A percentile compares a stretch with the other conserved stretches of the same genome.
phyloP scores from a whole-genome alignment of 2,797 vertebrate species.

The Urocyon cinereoargenteus region DNA sequence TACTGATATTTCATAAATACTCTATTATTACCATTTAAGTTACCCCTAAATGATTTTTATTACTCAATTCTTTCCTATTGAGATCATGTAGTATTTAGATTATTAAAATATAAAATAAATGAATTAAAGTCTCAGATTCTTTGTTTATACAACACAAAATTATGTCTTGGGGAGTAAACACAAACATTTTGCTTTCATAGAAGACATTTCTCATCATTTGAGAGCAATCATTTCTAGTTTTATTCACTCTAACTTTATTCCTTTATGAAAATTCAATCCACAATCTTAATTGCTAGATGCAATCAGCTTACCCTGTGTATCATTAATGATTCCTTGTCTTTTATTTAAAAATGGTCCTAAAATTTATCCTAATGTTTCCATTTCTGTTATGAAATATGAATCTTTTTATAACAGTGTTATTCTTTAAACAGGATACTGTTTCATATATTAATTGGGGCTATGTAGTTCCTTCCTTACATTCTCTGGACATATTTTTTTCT shows the following conservation, averaged over 20 bases:
- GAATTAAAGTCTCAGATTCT: background rate
- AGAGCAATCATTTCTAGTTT: background rate
- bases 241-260: background rate
- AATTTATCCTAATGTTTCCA: background rate
- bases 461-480: background rate
- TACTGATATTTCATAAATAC: background rate
- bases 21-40: background rate
- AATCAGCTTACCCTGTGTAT: background rate
- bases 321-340: background rate
- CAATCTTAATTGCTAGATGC: background rate
- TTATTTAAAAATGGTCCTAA: background rate
- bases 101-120: background rate
- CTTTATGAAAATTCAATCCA: background rate
- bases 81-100: background rate
- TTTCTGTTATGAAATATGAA: background rate
- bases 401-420: background rate
- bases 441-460: background rate
- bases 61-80: background rate
- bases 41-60: background rate
- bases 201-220: background rate
- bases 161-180: background rate
- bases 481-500: background rate
- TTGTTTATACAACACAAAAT: background rate
- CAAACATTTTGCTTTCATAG: background rate
- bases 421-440: background rate